These are phyloP conservation scores for Saccopteryx bilineata DNA, from an alignment of 2,113 vertebrate genomes.

Conservation along the genomic window DNA sequence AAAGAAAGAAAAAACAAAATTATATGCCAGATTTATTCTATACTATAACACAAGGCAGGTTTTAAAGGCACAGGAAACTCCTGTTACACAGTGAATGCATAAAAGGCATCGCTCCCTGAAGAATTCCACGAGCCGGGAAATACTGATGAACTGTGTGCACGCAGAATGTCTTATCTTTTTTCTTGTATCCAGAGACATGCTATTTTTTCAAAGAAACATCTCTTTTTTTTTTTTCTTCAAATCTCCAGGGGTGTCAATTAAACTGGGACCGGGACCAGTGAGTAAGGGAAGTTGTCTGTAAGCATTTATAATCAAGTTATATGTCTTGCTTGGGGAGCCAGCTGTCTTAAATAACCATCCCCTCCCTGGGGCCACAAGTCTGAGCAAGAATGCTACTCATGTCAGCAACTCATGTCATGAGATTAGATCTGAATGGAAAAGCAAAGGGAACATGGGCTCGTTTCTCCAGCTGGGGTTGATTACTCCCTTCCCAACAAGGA, in stretches of 20 bases:
- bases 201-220: conserved; percentile 78
- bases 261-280: conserved; percentile 65
- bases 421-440: conserved; percentile 76
- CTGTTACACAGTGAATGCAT: conserved; percentile 46
- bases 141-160: conserved; percentile 58
- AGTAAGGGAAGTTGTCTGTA: conserved; percentile 78
- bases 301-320: conserved; percentile 81
- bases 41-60: neutral
- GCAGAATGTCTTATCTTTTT: conserved; percentile 78
- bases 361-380: conserved; percentile 66
- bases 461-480: conserved; percentile 77
- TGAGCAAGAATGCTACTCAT: conserved; percentile 76
- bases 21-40: neutral
- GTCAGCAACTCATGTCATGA: conserved; percentile 75
- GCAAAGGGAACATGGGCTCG: conserved; percentile 56
- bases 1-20: conserved; percentile 50
- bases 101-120: conserved; percentile 73
- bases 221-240: conserved; percentile 60
- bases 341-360: conserved; percentile 73
- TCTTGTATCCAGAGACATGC: conserved; percentile 73
- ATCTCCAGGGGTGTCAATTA: conserved; percentile 77
- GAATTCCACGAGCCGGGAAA: conserved; percentile 48
- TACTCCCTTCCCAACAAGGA: conserved; percentile 74
- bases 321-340: conserved; percentile 67
- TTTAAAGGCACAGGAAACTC: conserved; percentile 67